These are phyloP conservation scores for Cichlasoma orientale DNA, from an alignment of 2,797 vertebrate species.

Conservation along the genomic window DNA sequence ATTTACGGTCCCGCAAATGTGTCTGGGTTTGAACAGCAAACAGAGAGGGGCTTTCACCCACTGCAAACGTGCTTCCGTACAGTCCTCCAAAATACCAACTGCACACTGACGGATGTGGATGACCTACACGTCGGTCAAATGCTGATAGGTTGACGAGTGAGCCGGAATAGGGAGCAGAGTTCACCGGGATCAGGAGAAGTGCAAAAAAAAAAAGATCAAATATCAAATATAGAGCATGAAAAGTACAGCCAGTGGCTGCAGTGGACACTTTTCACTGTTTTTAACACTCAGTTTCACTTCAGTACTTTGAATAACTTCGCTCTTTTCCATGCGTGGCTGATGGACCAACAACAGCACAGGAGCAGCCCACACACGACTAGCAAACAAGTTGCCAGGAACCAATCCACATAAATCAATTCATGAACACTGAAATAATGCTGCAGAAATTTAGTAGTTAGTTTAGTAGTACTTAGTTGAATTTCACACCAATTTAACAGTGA, in stretches of 20 bases:
- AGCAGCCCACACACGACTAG: not conserved
- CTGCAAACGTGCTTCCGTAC: not conserved
- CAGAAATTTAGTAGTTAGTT: too few species aligned
- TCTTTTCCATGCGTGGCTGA: not conserved
- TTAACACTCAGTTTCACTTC: not conserved
- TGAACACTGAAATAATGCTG: too few species aligned
- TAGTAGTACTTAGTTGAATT: too few species aligned
- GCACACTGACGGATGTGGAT: not conserved
- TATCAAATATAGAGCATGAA: not conserved
- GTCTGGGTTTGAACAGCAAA: not conserved
- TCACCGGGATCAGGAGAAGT: too few species aligned
- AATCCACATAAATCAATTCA: too few species aligned
- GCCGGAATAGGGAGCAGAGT: not conserved
- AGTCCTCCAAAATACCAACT: not conserved
- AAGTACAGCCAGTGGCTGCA: not conserved
- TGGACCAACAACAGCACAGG: not conserved
- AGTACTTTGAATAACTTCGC: not conserved
- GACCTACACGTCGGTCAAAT: not conserved
- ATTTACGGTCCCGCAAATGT: not conserved
- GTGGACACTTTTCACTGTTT: not conserved
- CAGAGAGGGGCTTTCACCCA: not conserved
- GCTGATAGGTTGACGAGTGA: not conserved
- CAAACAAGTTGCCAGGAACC: too few species aligned
- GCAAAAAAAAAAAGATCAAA: not conserved
- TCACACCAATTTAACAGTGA: not conserved